A percentile compares a stretch with the other conserved stretches of the same genome.
These are phyloP conservation scores for Pyrgus malvae DNA, from an alignment of 2,888 invertebrate species.

Conservation along the genomic window DNA sequence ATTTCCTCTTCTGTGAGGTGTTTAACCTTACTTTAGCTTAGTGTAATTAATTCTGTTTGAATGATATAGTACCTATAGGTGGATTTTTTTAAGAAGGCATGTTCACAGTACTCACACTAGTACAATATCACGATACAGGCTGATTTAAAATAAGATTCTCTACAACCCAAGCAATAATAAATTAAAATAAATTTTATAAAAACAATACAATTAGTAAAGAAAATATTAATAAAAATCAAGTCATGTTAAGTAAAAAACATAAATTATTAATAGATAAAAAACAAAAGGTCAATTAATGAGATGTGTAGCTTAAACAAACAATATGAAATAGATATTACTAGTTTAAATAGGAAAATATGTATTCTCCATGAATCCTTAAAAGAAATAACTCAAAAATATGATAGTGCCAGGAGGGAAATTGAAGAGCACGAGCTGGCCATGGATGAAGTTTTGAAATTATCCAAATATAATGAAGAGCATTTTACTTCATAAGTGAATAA, in stretches of 20 bases:
- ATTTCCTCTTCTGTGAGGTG: too few species aligned
- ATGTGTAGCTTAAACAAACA: neutral
- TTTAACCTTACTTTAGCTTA: too few species aligned
- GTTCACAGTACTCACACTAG: too few species aligned
- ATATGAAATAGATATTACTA: neutral
- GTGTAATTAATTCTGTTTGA: too few species aligned
- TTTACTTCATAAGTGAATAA: neutral
- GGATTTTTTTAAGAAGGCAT: too few species aligned
- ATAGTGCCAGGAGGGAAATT: neutral
- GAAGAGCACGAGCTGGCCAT: neutral
- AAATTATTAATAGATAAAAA: neutral
- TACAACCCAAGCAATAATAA: too few species aligned
- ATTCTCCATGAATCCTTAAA: neutral
- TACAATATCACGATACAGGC: too few species aligned
- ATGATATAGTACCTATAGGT: too few species aligned
- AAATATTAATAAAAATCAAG: neutral
- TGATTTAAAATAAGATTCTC: too few species aligned
- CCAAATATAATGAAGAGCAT: neutral
- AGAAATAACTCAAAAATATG: neutral
- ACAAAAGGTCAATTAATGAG: neutral
- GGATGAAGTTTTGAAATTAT: neutral
- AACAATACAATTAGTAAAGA: neutral
- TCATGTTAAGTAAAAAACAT: neutral
- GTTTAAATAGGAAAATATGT: neutral
- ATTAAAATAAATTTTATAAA: neutral